A percentile compares a stretch with the other conserved stretches of the same genome.
phyloP scores from a whole-genome alignment of 2,797 vertebrate genomes.

The Epinephelus coioides region DNA sequence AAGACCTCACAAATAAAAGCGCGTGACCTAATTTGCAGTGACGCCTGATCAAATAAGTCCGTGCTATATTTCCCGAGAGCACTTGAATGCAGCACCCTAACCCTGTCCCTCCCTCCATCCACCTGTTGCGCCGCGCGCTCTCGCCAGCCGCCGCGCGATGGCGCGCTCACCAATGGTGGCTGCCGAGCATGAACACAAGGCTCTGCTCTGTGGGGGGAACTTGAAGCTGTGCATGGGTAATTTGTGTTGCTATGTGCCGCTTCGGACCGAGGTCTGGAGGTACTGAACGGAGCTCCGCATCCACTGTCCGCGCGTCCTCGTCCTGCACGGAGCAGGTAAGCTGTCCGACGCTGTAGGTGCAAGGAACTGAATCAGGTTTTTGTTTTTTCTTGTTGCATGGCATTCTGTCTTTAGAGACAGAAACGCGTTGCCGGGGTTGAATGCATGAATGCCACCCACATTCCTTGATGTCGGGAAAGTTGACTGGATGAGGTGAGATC shows the following conservation, averaged over 20 bases:
- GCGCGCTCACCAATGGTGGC: slow-evolving; percentile 57
- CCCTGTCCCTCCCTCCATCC: slow-evolving; percentile 33
- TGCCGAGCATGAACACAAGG: not conserved
- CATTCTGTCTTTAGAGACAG: slow-evolving; percentile 23
- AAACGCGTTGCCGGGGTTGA: slow-evolving; percentile 34
- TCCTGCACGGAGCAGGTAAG: slow-evolving; percentile 70
- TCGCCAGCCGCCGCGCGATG: slow-evolving; percentile 70
- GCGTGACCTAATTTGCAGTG: not conserved
- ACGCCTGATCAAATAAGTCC: not conserved
- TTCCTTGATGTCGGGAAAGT: slow-evolving; percentile 75
- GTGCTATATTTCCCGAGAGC: not conserved
- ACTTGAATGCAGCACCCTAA: slow-evolving; percentile 23
- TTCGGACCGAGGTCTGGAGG: slow-evolving; percentile 29
- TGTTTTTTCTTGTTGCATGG: slow-evolving; percentile 22
- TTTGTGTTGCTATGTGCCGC: slow-evolving; percentile 46
- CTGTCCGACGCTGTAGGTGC: slow-evolving; percentile 2
- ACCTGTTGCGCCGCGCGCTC: slow-evolving; percentile 74
- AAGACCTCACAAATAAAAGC: not conserved
- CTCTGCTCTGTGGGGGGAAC: slow-evolving; percentile 58
- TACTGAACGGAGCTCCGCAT: slow-evolving; percentile 9
- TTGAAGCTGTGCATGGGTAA: slow-evolving; percentile 53
- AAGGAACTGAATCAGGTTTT: not conserved
- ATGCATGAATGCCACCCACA: slow-evolving; percentile 45
- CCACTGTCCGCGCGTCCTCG: slow-evolving; percentile 19
- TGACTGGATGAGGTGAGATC: slow-evolving; percentile 48